These are phyloP conservation scores for Omphaloscelis lunosa DNA, from an alignment of 2,888 invertebrate genomes.

Conservation along the genomic window DNA sequence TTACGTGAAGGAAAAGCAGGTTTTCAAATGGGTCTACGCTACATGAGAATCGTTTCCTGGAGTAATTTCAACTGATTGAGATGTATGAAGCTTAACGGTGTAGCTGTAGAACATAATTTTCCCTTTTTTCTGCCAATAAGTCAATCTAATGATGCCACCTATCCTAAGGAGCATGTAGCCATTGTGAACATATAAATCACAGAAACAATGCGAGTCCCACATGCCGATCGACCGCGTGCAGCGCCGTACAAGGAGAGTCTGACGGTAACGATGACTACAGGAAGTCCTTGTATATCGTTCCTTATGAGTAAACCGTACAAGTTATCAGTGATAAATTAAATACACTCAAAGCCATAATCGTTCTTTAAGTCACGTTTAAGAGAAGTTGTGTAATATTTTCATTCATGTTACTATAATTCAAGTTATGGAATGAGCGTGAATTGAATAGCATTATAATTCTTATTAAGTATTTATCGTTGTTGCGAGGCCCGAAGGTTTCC, in stretches of 20 bases:
- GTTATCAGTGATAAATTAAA: constrained; percentile 69
- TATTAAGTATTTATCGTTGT: neutral
- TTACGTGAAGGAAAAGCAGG: constrained; percentile 12
- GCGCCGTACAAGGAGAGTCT: constrained; percentile 71
- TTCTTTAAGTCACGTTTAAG: constrained; percentile 1
- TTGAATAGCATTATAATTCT: constrained; percentile 17
- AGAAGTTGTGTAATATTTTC: constrained; percentile 31
- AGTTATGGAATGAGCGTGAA: neutral
- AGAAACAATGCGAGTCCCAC: constrained; percentile 63
- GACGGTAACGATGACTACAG: constrained; percentile 71
- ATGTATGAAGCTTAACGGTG: constrained; percentile 33
- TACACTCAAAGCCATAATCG: constrained; percentile 48
- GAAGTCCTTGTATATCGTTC: constrained; percentile 77
- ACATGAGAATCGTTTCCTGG: constrained; percentile 32
- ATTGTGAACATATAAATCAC: constrained; percentile 64
- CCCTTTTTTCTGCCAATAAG: constrained; percentile 48
- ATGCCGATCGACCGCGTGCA: constrained; percentile 66
- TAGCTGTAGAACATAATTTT: constrained; percentile 4
- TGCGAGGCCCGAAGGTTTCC: neutral
- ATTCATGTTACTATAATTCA: constrained; percentile 38
- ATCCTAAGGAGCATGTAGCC: constrained; percentile 34
- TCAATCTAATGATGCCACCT: constrained; percentile 45
- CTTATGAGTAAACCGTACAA: constrained; percentile 70
- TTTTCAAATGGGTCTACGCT: constrained; percentile 14
- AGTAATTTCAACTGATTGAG: constrained; percentile 22